Percentiles rank a stretch among this genome's conserved stretches.
These are phyloP conservation scores for Sialis fuliginosa DNA, from an alignment of 2,888 invertebrate species.

Conservation along the genomic window DNA sequence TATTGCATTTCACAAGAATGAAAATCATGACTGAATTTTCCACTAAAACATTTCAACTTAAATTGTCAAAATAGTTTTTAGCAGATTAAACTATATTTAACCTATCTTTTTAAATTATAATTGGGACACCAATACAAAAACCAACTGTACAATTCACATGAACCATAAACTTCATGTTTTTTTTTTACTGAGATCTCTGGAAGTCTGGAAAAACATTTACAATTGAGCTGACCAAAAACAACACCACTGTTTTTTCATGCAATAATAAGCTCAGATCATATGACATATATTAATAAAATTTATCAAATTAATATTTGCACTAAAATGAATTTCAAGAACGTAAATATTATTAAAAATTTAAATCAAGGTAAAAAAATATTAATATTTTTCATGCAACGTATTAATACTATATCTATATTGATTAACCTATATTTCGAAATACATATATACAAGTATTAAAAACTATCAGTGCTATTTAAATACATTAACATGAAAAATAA, in stretches of 20 bases:
- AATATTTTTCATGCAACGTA: neutral
- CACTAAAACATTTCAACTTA: no score
- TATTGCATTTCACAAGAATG: no score
- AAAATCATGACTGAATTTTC: no score
- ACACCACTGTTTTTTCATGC: neutral
- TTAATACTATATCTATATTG: neutral
- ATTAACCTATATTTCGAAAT: neutral
- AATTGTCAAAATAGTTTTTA: no score
- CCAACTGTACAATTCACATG: slow-evolving; percentile 2
- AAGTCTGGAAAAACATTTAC: slow-evolving; percentile 5
- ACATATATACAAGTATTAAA: neutral
- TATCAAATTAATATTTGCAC: neutral
- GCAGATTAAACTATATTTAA: no score
- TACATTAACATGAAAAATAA: neutral
- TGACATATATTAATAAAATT: neutral
- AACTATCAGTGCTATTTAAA: neutral
- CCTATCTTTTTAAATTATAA: no score
- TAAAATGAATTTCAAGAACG: neutral
- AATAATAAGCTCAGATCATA: neutral
- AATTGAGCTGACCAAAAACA: neutral
- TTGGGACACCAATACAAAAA: neutral
- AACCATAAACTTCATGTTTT: neutral
- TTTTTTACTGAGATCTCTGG: slow-evolving; percentile 5
- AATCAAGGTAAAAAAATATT: neutral
- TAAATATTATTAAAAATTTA: neutral